Percentiles rank a stretch among this genome's conserved stretches.
phyloP scores from a whole-genome alignment of 37 sponge, comb jelly and placozoan species.

The Aplysina aerophoba region DNA sequence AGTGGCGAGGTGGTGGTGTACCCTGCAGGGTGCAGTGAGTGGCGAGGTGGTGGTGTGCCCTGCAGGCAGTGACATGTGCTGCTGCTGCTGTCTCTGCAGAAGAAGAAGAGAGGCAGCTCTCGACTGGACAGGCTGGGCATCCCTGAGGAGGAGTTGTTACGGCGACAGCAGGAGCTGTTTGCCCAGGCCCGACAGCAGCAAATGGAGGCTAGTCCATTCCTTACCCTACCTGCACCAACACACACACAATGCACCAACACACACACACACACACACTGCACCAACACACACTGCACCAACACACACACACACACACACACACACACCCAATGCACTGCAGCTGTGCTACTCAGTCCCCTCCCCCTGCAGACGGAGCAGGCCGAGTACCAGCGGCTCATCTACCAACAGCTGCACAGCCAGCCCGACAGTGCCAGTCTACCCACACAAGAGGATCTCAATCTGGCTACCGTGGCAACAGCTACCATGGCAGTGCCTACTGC shows the following conservation, averaged over 20 bases:
- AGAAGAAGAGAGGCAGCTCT: constrained; percentile 70
- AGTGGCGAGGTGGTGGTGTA: too few relatives aligned
- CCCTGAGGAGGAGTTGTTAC: constrained; percentile 89
- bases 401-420: constrained; percentile 5
- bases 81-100: constrained; percentile 29
- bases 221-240: background rate
- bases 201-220: constrained; percentile 47
- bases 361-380: background rate
- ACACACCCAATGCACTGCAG: too few relatives aligned
- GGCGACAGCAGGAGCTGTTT: constrained; percentile 92
- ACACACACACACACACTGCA: too few relatives aligned
- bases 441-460: background rate
- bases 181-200: constrained; percentile 87
- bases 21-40: background rate
- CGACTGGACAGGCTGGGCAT: constrained; percentile 80
- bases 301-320: too few relatives aligned
- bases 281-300: too few relatives aligned
- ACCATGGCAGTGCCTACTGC: background rate
- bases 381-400: background rate
- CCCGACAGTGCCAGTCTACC: background rate
- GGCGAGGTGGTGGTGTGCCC: background rate
- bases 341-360: background rate
- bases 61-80: background rate
- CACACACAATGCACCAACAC: background rate
- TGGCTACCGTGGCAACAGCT: background rate